Evolutionary conservation across 2,797 vertebrate species (phyloP), one percentile per base, ranked within the genome.

Genomic region (Brotula barbata): DNA sequence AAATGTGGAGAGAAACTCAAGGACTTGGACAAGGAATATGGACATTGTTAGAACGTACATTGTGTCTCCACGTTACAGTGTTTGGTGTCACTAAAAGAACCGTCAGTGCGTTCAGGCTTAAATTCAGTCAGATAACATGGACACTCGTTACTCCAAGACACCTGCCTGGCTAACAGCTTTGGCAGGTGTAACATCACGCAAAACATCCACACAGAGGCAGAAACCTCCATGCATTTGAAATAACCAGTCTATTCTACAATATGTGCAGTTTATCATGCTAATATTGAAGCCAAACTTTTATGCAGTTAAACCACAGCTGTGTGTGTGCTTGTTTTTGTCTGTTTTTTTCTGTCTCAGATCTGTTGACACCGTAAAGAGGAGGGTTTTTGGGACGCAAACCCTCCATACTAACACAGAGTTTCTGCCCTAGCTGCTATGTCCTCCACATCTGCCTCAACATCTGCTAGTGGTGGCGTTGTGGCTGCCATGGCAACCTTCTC

Each of bases 351-450:
- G 46, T 78, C 54, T 56, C 60, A 80, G 71, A 62, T 50, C 41
- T 44, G 25, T 48, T 69, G 34, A 58, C 40, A 46, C 40, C 40
- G 31, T 67, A 65, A 19, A 69, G 51, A 50, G 31, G 66, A 67
- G 64, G 57, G 40, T 31, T 40, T 59, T 40, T 57, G 48, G 55
- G 21, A 43, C 53, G n/a, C 42, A 56, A 58, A 46, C 67, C 58
- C 71, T 78, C 51, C 77, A 75, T 79, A 79, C 65, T 80, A 59
- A 69, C 58, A 28, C 58, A 40, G 58, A 54, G 41, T 34, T 47
- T n/a, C 67, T 28, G 42, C 14, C 46, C 41, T 59, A 25, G 63
- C 62, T 56, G 72, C 60, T 64, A 89, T 88, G 87, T 86, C 78
- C 62, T 86, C 68, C 64, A 61, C 71, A 59, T 69, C 66, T 31